These are phyloP conservation scores for Drosophila baimaii DNA, from an alignment of 1,140 invertebrate species.

Conservation along the genomic window DNA sequence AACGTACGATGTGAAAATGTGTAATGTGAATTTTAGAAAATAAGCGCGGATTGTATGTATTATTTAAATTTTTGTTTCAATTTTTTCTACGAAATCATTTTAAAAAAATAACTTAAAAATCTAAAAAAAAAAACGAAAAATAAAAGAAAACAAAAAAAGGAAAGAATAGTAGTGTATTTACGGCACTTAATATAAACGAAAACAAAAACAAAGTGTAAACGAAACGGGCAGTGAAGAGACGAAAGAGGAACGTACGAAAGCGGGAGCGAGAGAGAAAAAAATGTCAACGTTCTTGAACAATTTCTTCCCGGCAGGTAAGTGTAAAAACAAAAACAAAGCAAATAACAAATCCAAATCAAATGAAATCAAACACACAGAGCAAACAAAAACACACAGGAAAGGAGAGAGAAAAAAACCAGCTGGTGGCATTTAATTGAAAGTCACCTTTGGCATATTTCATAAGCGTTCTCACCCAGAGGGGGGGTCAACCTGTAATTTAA, in stretches of 20 bases:
- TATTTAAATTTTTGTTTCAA: conserved; percentile 73
- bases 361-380: conserved; percentile 21
- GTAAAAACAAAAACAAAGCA: conserved; percentile 41
- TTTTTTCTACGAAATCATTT: conserved; percentile 42
- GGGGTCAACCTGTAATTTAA: conserved; percentile 43
- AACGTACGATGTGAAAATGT: conserved; percentile 66
- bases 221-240: conserved; percentile 34
- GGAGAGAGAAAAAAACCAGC: conserved; percentile 19
- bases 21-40: conserved; percentile 72
- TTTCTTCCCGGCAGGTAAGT: conserved; percentile 84
- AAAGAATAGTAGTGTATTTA: conserved; percentile 7
- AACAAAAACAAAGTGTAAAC: conserved; percentile 36
- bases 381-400: conserved; percentile 24
- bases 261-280: conserved; percentile 70
- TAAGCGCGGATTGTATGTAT: conserved; percentile 76
- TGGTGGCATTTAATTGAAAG: conserved; percentile 62
- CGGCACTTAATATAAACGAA: conserved; percentile 32
- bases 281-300: conserved; percentile 84
- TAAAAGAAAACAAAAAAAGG: conserved; percentile 18
- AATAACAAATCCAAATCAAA: conserved; percentile 36
- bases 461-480: conserved; percentile 14
- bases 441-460: conserved; percentile 77
- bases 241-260: conserved; percentile 22
- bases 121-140: conserved; percentile 36
- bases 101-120: conserved; percentile 14